Evolutionary conservation across 1,140 invertebrate genomes (phyloP).

Genomic region (Dufourea novaeangliae): DNA sequence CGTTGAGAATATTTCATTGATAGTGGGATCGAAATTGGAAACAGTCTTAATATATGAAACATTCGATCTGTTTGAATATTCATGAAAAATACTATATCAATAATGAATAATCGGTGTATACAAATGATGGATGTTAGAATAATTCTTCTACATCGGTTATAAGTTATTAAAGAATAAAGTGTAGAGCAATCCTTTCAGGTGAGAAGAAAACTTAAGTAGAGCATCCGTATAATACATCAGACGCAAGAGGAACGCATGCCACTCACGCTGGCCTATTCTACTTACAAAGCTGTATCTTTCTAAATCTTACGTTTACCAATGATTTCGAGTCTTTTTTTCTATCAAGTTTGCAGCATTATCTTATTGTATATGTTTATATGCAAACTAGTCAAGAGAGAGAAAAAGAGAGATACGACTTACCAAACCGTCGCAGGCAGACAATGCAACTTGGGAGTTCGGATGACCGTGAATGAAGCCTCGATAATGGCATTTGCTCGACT

Average conservation of each 20-base stretch:
- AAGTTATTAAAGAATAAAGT: neutral
- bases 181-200: neutral
- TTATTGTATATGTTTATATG: no score
- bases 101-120: neutral
- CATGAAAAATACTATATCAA: neutral
- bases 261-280: neutral
- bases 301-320: neutral
- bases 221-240: slow-evolving; percentile 32
- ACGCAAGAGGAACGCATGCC: neutral
- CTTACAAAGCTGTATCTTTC: neutral
- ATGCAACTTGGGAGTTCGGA: slow-evolving; percentile 85
- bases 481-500: slow-evolving; percentile 87
- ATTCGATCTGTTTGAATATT: neutral
- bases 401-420: slow-evolving; percentile 84
- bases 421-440: slow-evolving; percentile 91
- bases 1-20: neutral
- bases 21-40: neutral
- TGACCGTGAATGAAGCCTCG: slow-evolving; percentile 87
- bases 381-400: neutral
- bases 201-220: slow-evolving; percentile 33
- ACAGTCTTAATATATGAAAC: neutral
- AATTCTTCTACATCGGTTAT: neutral
- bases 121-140: neutral
- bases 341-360: no score
- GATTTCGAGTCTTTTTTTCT: no score